Percentiles rank a stretch among this genome's conserved stretches.
Evolutionary conservation across 2,888 invertebrate genomes (phyloP).

Genomic region (Thereva unica): DNA sequence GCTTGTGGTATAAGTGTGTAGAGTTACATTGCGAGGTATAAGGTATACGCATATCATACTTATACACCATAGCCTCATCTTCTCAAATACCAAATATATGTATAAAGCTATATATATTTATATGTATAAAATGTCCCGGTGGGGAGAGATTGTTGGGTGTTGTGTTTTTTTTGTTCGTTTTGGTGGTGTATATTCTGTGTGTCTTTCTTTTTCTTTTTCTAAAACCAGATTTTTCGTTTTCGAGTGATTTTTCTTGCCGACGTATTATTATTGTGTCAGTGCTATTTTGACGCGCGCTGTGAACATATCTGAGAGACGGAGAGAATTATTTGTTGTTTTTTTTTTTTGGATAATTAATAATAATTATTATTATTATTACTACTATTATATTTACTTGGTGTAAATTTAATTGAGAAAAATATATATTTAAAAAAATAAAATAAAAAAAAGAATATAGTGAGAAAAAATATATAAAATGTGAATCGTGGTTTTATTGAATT

Average conservation of each 20-base stretch:
- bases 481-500: no score
- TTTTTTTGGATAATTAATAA: neutral
- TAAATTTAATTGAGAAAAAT: constrained; percentile 10
- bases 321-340: neutral
- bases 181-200: neutral
- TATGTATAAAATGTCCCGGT: neutral
- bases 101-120: neutral
- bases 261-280: constrained; percentile 57
- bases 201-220: neutral
- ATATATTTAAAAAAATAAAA: neutral
- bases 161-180: constrained; percentile 19
- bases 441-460: neutral
- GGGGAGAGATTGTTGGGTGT: constrained; percentile 23
- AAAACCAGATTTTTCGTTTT: constrained; percentile 42
- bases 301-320: constrained; percentile 50
- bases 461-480: neutral
- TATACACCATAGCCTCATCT: no score
- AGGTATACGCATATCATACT: no score
- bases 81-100: no score
- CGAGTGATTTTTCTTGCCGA: constrained; percentile 53
- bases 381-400: neutral
- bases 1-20: no score
- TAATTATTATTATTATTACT: no score
- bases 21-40: no score
- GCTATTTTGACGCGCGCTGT: constrained; percentile 59